A percentile compares a stretch with the other conserved stretches of the same genome.
phyloP scores from a whole-genome alignment of 2,113 vertebrate species.

The Felis catus region DNA sequence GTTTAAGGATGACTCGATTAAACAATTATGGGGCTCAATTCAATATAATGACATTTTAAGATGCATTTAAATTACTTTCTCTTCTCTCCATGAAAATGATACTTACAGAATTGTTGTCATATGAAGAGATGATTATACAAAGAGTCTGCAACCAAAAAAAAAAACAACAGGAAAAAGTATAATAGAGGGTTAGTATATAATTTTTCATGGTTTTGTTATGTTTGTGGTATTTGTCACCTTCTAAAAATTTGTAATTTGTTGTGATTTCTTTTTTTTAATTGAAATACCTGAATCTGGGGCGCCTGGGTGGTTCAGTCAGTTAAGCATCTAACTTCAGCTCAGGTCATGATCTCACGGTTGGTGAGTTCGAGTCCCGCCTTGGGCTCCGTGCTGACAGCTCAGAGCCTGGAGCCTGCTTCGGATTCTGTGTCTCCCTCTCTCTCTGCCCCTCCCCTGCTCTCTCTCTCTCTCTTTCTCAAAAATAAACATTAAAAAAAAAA shows the following conservation, averaged over 20 bases:
- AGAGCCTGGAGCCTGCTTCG: too few relatives aligned
- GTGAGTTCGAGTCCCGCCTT: fast-evolving
- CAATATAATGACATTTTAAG: background rate
- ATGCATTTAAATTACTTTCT: constrained; percentile 19
- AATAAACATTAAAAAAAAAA: too few relatives aligned
- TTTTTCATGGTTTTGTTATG: background rate
- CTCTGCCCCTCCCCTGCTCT: too few relatives aligned
- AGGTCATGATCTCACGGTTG: too few relatives aligned
- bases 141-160: background rate
- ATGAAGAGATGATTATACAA: background rate
- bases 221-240: background rate
- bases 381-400: too few relatives aligned
- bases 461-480: too few relatives aligned
- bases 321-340: too few relatives aligned
- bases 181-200: background rate
- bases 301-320: too few relatives aligned
- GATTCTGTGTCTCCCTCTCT: too few relatives aligned
- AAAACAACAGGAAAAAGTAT: background rate
- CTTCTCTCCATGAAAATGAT: background rate
- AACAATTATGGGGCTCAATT: background rate
- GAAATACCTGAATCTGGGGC: background rate
- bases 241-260: background rate
- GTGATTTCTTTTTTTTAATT: background rate
- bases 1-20: background rate
- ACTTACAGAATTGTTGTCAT: background rate